Evolutionary conservation across 2,888 invertebrate genomes (phyloP).

Genomic region (Linyphia triangularis): DNA sequence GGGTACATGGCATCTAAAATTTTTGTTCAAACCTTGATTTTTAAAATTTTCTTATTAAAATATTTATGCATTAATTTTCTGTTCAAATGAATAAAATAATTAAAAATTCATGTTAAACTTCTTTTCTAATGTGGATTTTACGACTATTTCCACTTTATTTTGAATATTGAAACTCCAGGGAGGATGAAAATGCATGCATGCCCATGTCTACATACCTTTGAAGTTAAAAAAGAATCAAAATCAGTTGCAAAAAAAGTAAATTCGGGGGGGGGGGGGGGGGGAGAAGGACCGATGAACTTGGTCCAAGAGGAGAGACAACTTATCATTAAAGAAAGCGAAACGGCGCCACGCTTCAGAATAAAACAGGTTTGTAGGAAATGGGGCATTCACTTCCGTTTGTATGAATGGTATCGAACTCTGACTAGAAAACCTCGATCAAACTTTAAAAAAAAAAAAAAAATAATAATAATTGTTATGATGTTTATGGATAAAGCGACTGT

Average conservation of each 20-base stretch:
- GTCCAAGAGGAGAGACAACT: background rate
- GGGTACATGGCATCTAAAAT: too few relatives aligned
- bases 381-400: background rate
- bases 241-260: slow-evolving; percentile 3
- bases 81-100: too few relatives aligned
- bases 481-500: too few relatives aligned
- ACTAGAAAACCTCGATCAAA: background rate
- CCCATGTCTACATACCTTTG: background rate
- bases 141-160: too few relatives aligned
- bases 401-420: background rate
- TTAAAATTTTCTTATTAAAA: too few relatives aligned
- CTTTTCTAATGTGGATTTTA: too few relatives aligned
- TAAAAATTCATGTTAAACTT: too few relatives aligned
- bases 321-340: slow-evolving; percentile 8
- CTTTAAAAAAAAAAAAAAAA: background rate
- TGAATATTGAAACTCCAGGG: too few relatives aligned
- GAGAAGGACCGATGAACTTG: slow-evolving; percentile 26
- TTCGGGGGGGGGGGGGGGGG: background rate
- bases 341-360: background rate
- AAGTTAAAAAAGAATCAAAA: background rate
- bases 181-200: too few relatives aligned
- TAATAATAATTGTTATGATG: too few relatives aligned
- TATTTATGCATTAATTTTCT: too few relatives aligned
- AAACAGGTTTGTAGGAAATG: slow-evolving; percentile 16
- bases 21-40: too few relatives aligned